Evolutionary conservation across 2,888 invertebrate genomes (phyloP).

Genomic region (Macaria liturata): DNA sequence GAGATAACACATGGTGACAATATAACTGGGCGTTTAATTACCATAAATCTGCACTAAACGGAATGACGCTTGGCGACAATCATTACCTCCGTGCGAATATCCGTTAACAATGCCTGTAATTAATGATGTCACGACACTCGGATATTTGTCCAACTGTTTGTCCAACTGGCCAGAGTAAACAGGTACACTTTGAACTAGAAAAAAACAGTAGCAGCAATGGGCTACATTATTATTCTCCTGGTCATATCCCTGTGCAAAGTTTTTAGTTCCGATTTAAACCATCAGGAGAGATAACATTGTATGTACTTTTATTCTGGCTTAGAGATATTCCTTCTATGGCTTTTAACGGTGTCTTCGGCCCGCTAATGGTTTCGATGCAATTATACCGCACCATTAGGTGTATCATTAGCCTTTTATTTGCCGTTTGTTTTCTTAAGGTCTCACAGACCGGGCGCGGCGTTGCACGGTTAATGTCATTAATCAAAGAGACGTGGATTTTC

Average conservation of each 20-base stretch:
- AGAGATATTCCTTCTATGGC: slow-evolving; percentile 33
- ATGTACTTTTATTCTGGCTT: background rate
- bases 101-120: slow-evolving; percentile 59
- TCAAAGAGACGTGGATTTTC: slow-evolving; percentile 54
- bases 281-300: too few relatives aligned
- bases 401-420: slow-evolving; percentile 73
- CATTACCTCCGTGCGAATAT: slow-evolving; percentile 45
- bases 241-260: too few relatives aligned
- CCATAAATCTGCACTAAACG: slow-evolving; percentile 31
- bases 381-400: slow-evolving; percentile 71
- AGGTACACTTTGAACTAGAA: slow-evolving; percentile 47
- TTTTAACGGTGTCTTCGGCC: slow-evolving; percentile 46
- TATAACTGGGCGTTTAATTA: slow-evolving; percentile 6
- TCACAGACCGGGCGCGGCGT: slow-evolving; percentile 50
- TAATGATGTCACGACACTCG: slow-evolving; percentile 68
- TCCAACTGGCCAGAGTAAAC: slow-evolving; percentile 52
- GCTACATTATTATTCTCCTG: too few relatives aligned
- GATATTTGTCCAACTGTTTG: slow-evolving; percentile 69
- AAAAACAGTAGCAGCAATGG: too few relatives aligned
- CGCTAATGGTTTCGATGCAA: slow-evolving; percentile 69
- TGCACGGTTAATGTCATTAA: slow-evolving; percentile 70
- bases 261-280: too few relatives aligned
- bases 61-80: slow-evolving; percentile 28
- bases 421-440: slow-evolving; percentile 71
- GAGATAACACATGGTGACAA: background rate